phyloP scores from a whole-genome alignment of 2,888 invertebrate genomes.

The Unio pictorum region DNA sequence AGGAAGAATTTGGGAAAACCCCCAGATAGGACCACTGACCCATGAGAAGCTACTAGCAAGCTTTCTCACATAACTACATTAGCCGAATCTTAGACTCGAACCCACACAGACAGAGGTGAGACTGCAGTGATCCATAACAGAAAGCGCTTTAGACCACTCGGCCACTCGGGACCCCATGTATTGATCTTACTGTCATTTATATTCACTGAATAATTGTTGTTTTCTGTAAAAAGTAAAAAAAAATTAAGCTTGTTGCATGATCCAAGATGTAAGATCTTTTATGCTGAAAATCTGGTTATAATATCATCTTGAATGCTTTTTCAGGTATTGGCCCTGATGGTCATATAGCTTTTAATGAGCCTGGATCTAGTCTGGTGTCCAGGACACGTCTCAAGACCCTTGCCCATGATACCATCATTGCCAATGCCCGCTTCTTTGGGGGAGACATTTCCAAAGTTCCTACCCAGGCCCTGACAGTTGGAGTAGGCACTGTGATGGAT shows the following conservation, averaged over 20 bases:
- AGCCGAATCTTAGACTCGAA: too few relatives aligned
- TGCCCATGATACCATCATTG: conserved; percentile 95
- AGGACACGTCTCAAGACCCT: conserved; percentile 96
- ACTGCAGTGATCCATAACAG: too few relatives aligned
- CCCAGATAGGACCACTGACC: too few relatives aligned
- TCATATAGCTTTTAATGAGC: conserved; percentile 99
- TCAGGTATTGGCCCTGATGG: conserved; percentile 98
- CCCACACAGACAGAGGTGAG: too few relatives aligned
- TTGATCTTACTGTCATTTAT: too few relatives aligned
- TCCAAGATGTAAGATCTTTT: not conserved
- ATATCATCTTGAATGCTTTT: conserved; percentile 13
- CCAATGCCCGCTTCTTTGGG: conserved; percentile 97
- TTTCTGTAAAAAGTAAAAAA: not conserved
- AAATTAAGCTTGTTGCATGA: not conserved
- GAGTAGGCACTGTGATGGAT: conserved; percentile 99
- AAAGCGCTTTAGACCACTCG: too few relatives aligned
- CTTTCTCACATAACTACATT: too few relatives aligned
- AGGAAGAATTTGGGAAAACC: too few relatives aligned
- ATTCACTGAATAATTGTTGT: too few relatives aligned
- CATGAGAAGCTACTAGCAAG: too few relatives aligned
- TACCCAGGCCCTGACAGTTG: conserved; percentile 94
- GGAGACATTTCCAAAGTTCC: conserved; percentile 96
- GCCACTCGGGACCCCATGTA: too few relatives aligned
- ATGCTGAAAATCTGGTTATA: not conserved
- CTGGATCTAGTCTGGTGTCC: conserved; percentile 95